phyloP scores from a whole-genome alignment of 2,888 invertebrate species.

The Dynastes maya region DNA sequence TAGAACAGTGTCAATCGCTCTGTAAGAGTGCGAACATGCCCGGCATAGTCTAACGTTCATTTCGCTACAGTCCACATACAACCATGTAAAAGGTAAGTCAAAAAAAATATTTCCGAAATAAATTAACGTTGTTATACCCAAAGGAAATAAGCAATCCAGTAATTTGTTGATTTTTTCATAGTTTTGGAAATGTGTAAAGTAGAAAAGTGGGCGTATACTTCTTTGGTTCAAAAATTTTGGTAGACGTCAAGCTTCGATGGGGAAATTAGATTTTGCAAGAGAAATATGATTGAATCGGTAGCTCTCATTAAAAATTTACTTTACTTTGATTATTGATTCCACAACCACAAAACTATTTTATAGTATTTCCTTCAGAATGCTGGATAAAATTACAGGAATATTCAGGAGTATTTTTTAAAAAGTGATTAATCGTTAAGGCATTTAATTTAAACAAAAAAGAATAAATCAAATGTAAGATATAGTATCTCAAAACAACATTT shows the following conservation, averaged over 20 bases:
- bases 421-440: too few relatives aligned
- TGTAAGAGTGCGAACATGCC: conserved; percentile 58
- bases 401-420: too few relatives aligned
- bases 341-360: too few relatives aligned
- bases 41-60: conserved; percentile 48
- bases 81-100: conserved; percentile 63
- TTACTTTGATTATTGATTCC: too few relatives aligned
- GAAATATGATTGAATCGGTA: neutral
- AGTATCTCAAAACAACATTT: too few relatives aligned
- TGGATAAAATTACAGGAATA: too few relatives aligned
- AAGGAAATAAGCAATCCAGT: neutral
- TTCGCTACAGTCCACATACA: conserved; percentile 51
- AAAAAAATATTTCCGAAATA: neutral
- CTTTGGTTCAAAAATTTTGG: neutral
- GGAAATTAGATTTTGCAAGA: neutral
- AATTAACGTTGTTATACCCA: too few relatives aligned
- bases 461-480: too few relatives aligned
- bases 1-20: conserved; percentile 49
- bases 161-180: neutral
- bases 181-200: neutral
- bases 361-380: too few relatives aligned
- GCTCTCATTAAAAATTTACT: too few relatives aligned
- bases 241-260: neutral
- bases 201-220: conserved; percentile 48
- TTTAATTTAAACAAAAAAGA: too few relatives aligned